Evolutionary conservation across 2,113 vertebrate species (phyloP).

Genomic region (Progne subis): DNA sequence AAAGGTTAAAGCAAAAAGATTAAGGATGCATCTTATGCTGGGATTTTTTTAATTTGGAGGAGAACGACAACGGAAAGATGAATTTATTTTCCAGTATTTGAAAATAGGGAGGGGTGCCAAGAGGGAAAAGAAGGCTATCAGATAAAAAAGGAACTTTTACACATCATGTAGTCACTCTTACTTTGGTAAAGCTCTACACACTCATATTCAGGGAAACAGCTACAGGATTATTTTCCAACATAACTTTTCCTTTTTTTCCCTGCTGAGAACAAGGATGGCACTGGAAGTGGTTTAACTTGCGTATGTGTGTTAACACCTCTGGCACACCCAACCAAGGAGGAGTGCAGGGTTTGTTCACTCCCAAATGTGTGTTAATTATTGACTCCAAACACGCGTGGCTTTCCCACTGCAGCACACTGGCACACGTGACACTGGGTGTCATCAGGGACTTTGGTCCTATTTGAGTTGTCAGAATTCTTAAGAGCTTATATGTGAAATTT

Average conservation of each 20-base stretch:
- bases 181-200: background rate
- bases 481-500: slow-evolving; percentile 18
- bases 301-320: background rate
- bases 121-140: background rate
- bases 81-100: background rate
- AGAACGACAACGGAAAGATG: background rate
- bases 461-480: slow-evolving; percentile 39
- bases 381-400: background rate
- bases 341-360: background rate
- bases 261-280: background rate
- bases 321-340: background rate
- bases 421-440: background rate
- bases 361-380: background rate
- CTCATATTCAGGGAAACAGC: background rate
- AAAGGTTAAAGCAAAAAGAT: background rate
- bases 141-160: background rate
- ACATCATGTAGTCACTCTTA: background rate
- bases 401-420: background rate
- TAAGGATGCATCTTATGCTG: background rate
- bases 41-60: background rate
- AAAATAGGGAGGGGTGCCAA: fast-evolving
- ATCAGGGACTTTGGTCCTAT: background rate
- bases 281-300: background rate
- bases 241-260: background rate
- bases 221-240: background rate